Evolutionary conservation across 2,888 invertebrate species (phyloP), one percentile per base, ranked within the genome.

Genomic region (Amphipoea lucens): DNA sequence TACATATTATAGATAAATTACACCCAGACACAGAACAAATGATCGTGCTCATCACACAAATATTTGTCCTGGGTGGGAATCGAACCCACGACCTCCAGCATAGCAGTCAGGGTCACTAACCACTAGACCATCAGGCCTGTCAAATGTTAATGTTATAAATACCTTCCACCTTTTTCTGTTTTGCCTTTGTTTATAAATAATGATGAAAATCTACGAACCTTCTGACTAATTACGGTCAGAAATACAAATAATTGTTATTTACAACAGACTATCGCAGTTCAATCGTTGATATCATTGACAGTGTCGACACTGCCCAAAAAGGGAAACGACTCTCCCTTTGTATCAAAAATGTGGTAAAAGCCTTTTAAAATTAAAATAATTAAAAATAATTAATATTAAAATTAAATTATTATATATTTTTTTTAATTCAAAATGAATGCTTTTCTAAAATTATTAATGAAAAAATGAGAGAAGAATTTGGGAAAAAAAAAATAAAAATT

Each of bases 141-240:
- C n/a, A n/a, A n/a, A n/a, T n/a, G n/a, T n/a, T n/a, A n/a, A n/a
- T 45, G 29, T 40, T 12, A 63, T 67, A 23, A 67, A 71, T 54
- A 51, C 63, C 57, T 57, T 23, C 3, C 40, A 62, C 20, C 42
- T 67, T 82, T 45, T 40, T 40, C 9, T 76, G 29, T 4, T 6
- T 66, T 17, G 23, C 9, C 5, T 84, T 51, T 78, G 51, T 62
- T 77, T 62, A 23, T 40, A 36, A 60, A 74, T 45, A 45, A 77
- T 36, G 12, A 23, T 36, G 36, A 48, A 76, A 45, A 62, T 14
- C 36, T 83, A n/a, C 9, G 12, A 75, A 76, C 4, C 6, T 57
- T 42, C 57, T 20, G 54, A 66, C 14, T 60, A 57, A 76, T 83
- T 48, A 72, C 14, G 29, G 29, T 60, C 42, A 42, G 14, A 51